These are phyloP conservation scores for Pseudorectes ferrugineus DNA, from an alignment of 2,113 vertebrate genomes.

Conservation along the genomic window DNA sequence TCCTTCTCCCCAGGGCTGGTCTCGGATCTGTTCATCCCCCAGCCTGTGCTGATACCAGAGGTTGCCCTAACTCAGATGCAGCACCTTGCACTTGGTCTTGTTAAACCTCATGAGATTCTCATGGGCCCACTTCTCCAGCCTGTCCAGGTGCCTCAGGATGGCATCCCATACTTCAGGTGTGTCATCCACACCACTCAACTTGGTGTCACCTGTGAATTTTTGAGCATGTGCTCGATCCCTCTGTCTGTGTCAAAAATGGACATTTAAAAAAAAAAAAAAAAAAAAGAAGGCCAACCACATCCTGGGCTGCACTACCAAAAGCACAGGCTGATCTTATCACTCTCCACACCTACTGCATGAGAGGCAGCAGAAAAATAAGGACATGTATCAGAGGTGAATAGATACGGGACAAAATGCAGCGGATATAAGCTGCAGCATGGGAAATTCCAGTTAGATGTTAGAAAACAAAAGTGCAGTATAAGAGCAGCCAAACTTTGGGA, in stretches of 20 bases:
- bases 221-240: accelerated
- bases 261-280: too few relatives aligned
- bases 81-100: too few relatives aligned
- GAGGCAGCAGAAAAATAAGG: background rate
- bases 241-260: background rate
- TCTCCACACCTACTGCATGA: background rate
- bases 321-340: background rate
- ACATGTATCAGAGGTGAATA: background rate
- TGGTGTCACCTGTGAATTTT: background rate
- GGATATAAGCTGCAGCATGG: background rate
- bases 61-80: too few relatives aligned
- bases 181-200: background rate
- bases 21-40: too few relatives aligned
- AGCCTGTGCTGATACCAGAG: too few relatives aligned
- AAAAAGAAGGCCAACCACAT: background rate
- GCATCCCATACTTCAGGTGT: background rate
- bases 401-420: background rate
- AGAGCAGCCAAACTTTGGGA: background rate
- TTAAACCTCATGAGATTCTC: too few relatives aligned
- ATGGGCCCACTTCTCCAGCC: too few relatives aligned
- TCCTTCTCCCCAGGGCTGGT: too few relatives aligned
- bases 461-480: background rate
- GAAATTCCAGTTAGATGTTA: background rate
- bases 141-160: too few relatives aligned
- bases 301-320: background rate